These are phyloP conservation scores for Forbesichthys papilliferus DNA, from an alignment of 2,113 vertebrate species.

Conservation along the genomic window DNA sequence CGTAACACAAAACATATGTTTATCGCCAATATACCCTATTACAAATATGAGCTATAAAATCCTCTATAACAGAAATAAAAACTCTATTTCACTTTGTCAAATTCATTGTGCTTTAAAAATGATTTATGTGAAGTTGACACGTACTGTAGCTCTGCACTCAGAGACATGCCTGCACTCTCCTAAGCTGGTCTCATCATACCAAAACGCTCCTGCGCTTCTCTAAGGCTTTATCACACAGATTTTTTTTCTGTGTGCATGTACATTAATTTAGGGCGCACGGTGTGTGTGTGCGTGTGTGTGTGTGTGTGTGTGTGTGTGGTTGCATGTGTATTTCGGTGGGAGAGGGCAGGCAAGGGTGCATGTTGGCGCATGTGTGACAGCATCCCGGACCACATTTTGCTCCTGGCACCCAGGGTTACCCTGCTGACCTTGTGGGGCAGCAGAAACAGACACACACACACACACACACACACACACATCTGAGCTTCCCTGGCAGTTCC, in stretches of 20 bases:
- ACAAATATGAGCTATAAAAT: slow-evolving; percentile 59
- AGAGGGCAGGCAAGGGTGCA: neutral
- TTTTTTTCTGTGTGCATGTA: slow-evolving; percentile 7
- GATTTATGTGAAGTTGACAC: slow-evolving; percentile 57
- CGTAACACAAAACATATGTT: slow-evolving; percentile 56
- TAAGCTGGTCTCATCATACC: slow-evolving; percentile 25
- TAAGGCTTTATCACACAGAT: slow-evolving; percentile 3
- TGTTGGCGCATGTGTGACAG: slow-evolving; percentile 31
- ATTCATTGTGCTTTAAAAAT: slow-evolving; percentile 48
- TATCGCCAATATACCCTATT: slow-evolving; percentile 50
- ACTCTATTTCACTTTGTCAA: slow-evolving; percentile 60
- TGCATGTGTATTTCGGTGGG: neutral
- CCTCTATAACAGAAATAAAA: slow-evolving; percentile 53
- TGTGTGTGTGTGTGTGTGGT: neutral
- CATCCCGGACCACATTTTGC: slow-evolving; percentile 46
- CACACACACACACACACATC: slow-evolving; percentile 26
- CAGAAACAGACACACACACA: slow-evolving; percentile 40
- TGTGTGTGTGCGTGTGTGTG: neutral
- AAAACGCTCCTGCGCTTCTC: slow-evolving; percentile 14
- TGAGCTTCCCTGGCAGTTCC: slow-evolving; percentile 61
- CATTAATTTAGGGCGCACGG: slow-evolving; percentile 6
- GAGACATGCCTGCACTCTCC: slow-evolving; percentile 23
- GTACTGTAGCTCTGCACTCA: slow-evolving; percentile 22
- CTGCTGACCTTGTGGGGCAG: slow-evolving; percentile 60
- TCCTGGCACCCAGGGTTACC: slow-evolving; percentile 58